Evolutionary conservation across 1,140 invertebrate genomes (phyloP).

Genomic region (Formica exsecta): DNA sequence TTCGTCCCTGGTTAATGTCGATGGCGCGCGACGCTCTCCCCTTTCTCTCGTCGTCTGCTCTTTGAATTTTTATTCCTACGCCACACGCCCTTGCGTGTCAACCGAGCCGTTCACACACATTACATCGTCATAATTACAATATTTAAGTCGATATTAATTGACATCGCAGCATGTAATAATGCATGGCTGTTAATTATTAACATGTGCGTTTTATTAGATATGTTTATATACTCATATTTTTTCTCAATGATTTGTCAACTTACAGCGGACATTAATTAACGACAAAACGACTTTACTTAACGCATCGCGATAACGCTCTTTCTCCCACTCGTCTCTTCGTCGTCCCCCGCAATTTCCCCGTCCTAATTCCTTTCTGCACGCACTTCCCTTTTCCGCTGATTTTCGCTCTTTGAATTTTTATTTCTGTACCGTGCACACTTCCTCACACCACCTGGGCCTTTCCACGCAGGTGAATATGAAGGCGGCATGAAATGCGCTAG

Average conservation of each 20-base stretch:
- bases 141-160: conserved; percentile 34
- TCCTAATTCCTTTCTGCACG: neutral
- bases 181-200: neutral
- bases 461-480: conserved; percentile 64
- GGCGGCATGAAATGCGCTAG: conserved; percentile 53
- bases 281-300: neutral
- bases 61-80: conserved; percentile 48
- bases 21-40: neutral
- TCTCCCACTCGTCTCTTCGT: neutral
- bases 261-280: neutral
- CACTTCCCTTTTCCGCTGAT: conserved; percentile 1
- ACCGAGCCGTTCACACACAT: conserved; percentile 20
- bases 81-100: neutral
- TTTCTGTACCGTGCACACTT: conserved; percentile 51
- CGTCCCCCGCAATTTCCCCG: conserved; percentile 6
- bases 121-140: neutral
- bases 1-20: conserved; percentile 25
- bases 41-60: conserved; percentile 36
- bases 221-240: conserved; percentile 16
- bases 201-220: neutral
- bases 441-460: conserved; percentile 31
- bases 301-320: neutral
- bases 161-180: neutral
- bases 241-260: neutral
- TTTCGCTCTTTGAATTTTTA: conserved; percentile 41